These are phyloP conservation scores for Bombus impatiens DNA, from an alignment of 1,140 invertebrate species.

Conservation along the genomic window DNA sequence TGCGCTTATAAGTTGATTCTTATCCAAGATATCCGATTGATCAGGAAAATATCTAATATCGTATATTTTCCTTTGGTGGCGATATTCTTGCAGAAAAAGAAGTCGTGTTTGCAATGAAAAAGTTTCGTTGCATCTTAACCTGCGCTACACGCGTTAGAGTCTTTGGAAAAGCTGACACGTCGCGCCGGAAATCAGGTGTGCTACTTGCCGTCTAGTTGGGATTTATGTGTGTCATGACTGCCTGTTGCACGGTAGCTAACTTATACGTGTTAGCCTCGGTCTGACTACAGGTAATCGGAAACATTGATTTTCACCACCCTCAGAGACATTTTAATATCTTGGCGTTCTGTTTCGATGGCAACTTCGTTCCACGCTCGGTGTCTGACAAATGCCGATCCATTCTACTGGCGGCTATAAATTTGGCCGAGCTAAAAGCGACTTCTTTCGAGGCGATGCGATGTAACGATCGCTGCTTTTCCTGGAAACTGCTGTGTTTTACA, in stretches of 20 bases:
- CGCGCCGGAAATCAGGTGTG: constrained; percentile 67
- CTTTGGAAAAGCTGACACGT: constrained; percentile 59
- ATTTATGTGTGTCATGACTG: constrained; percentile 79
- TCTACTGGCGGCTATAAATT: neutral
- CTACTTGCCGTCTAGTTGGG: constrained; percentile 69
- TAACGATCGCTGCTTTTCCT: neutral
- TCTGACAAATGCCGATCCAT: neutral
- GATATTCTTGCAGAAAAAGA: too few relatives aligned
- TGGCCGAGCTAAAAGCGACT: neutral
- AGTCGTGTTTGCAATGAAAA: too few relatives aligned
- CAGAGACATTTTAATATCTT: neutral
- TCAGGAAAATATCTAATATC: too few relatives aligned
- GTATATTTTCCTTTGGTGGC: too few relatives aligned
- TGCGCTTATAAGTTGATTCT: constrained; percentile 27
- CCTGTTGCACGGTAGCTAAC: constrained; percentile 77
- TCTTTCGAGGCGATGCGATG: neutral
- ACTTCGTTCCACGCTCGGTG: neutral
- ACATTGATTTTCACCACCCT: constrained; percentile 3
- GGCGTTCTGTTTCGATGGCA: neutral
- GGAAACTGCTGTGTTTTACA: neutral
- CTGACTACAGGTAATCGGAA: constrained; percentile 39
- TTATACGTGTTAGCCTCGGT: constrained; percentile 60
- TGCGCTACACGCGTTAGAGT: neutral
- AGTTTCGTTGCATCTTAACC: too few relatives aligned
- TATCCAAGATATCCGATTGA: neutral